These are phyloP conservation scores for Pachliopta kotzebuea DNA, from an alignment of 2,888 invertebrate species.

Conservation along the genomic window DNA sequence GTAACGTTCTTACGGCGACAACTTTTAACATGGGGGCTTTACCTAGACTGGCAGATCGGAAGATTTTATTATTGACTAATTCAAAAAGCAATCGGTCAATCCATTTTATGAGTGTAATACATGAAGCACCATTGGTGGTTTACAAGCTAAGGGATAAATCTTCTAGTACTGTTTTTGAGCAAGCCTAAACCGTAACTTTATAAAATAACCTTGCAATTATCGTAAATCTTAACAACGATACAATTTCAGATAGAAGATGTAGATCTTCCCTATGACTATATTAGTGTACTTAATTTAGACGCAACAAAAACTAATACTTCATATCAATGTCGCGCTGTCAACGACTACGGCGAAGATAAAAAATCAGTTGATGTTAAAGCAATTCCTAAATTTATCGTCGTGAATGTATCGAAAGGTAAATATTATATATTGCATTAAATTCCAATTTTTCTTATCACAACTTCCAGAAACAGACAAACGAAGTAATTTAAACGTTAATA, in stretches of 20 bases:
- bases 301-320: conserved; percentile 40
- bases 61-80: too few relatives aligned
- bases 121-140: too few relatives aligned
- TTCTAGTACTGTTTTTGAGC: too few relatives aligned
- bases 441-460: background rate
- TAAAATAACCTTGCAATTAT: background rate
- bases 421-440: background rate
- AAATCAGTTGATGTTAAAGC: conserved; percentile 37
- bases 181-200: background rate
- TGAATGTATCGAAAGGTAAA: conserved; percentile 34
- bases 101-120: too few relatives aligned
- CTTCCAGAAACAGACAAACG: background rate
- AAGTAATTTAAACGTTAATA: too few relatives aligned
- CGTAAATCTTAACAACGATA: background rate
- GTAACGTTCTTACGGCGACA: too few relatives aligned
- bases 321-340: conserved; percentile 49
- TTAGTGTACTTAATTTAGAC: conserved; percentile 44
- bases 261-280: conserved; percentile 48
- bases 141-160: too few relatives aligned
- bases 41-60: too few relatives aligned
- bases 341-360: conserved; percentile 36
- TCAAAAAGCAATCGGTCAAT: too few relatives aligned
- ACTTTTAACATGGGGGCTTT: too few relatives aligned
- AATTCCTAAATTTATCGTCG: conserved; percentile 31
- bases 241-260: conserved; percentile 28